phyloP scores from a whole-genome alignment of 2,113 vertebrate genomes.

The Diglossa brunneiventris region DNA sequence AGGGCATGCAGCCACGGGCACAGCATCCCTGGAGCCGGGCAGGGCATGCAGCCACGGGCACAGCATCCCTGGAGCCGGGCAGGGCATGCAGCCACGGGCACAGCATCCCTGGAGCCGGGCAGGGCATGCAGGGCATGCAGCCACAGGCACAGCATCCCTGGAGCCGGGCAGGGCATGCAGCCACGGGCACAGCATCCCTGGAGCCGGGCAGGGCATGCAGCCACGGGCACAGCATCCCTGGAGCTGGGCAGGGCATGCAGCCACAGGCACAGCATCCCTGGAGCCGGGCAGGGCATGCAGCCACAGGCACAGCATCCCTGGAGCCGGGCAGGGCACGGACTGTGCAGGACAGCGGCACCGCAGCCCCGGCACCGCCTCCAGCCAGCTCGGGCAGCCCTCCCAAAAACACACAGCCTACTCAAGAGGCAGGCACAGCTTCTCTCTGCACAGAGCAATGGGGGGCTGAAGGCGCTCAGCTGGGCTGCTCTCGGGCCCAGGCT shows the following conservation, averaged over 20 bases:
- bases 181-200: accelerated
- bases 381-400: neutral
- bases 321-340: accelerated
- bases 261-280: accelerated
- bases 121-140: neutral
- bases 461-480: neutral
- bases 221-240: too few relatives aligned
- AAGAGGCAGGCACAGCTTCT: neutral
- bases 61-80: neutral
- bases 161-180: neutral
- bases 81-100: accelerated
- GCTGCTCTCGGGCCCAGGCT: neutral
- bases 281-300: neutral
- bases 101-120: too few relatives aligned
- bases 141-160: neutral
- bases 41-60: neutral
- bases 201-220: accelerated
- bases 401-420: accelerated
- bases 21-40: too few relatives aligned
- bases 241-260: too few relatives aligned
- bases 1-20: accelerated
- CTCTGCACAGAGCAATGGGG: neutral
- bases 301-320: neutral
- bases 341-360: accelerated
- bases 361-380: neutral